Percentiles rank a stretch among this genome's conserved stretches.
Evolutionary conservation across 2,113 vertebrate genomes (phyloP).

Genomic region (Loxodonta africana): DNA sequence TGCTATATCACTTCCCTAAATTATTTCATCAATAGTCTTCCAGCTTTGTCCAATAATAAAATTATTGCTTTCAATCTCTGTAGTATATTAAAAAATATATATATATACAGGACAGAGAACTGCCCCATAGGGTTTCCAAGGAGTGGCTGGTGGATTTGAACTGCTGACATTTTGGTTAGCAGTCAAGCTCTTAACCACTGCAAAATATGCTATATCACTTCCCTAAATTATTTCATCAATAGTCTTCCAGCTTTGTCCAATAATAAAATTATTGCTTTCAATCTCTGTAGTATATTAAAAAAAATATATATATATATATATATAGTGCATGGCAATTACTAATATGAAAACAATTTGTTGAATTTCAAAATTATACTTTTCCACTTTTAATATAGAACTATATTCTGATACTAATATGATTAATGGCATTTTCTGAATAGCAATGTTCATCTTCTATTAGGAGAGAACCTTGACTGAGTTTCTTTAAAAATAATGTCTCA

Average conservation of each 20-base stretch:
- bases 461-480: background rate
- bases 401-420: background rate
- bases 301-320: background rate
- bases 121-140: too few relatives aligned
- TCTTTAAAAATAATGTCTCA: constrained; percentile 1
- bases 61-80: background rate
- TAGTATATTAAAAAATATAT: background rate
- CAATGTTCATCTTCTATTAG: background rate
- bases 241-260: background rate
- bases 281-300: background rate
- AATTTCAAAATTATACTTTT: constrained; percentile 31
- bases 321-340: background rate
- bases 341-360: constrained; percentile 10
- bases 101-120: background rate
- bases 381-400: background rate
- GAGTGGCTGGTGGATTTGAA: too few relatives aligned
- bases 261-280: background rate
- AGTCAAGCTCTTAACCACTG: too few relatives aligned
- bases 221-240: constrained; percentile 47
- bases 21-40: constrained; percentile 56
- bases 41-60: constrained; percentile 10
- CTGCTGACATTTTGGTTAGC: too few relatives aligned
- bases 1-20: background rate
- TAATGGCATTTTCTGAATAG: constrained; percentile 26
- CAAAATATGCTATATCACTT: background rate